Percentiles rank a stretch among this genome's conserved stretches.
phyloP scores from a whole-genome alignment of 2,113 vertebrate genomes.

The Halichoeres trimaculatus region DNA sequence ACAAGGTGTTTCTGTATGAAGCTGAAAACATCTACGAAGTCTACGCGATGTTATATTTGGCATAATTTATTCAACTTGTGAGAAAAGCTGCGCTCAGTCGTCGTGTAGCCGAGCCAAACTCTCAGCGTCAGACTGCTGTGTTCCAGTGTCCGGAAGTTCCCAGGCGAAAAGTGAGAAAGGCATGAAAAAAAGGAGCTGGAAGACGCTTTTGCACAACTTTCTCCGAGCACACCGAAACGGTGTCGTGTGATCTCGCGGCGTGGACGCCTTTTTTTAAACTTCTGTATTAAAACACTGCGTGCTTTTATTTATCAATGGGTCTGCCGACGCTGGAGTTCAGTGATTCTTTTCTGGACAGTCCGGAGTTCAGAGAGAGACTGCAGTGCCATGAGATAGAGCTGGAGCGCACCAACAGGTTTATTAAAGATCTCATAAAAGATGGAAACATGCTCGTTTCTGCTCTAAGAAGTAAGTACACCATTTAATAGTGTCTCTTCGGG shows the following conservation, averaged over 20 bases:
- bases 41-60: not conserved
- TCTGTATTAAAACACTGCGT: not conserved
- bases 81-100: not conserved
- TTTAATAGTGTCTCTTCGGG: not conserved
- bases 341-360: slow-evolving; percentile 96
- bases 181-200: slow-evolving; percentile 62
- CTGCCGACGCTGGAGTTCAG: slow-evolving; percentile 97
- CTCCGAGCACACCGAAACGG: slow-evolving; percentile 10
- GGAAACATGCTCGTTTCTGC: slow-evolving; percentile 94
- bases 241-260: not conserved
- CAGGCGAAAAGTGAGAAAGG: slow-evolving; percentile 56
- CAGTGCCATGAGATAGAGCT: slow-evolving; percentile 97
- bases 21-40: not conserved
- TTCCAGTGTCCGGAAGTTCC: slow-evolving; percentile 77
- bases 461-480: slow-evolving; percentile 88
- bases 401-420: slow-evolving; percentile 97
- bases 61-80: not conserved
- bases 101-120: slow-evolving; percentile 9
- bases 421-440: slow-evolving; percentile 97
- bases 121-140: slow-evolving; percentile 27
- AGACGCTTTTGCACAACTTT: slow-evolving; percentile 1
- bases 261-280: not conserved
- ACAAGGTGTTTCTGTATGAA: not conserved
- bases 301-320: slow-evolving; percentile 84
- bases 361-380: slow-evolving; percentile 96